phyloP scores from a whole-genome alignment of 2,888 invertebrate species.

The Muschampia plurimacula region DNA sequence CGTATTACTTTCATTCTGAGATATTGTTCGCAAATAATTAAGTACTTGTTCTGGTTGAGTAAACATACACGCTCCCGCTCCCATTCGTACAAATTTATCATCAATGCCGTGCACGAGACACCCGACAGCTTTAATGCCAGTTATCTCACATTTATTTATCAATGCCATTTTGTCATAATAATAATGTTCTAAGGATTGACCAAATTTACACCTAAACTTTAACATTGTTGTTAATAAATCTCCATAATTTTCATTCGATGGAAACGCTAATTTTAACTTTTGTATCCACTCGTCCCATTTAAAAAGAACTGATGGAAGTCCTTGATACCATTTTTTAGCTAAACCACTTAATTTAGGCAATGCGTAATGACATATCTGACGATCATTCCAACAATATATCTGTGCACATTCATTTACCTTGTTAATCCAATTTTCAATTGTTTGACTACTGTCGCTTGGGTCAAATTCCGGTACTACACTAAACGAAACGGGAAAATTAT shows the following conservation, averaged over 20 bases:
- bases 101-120: conserved; percentile 47
- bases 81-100: conserved; percentile 46
- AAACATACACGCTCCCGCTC: conserved; percentile 42
- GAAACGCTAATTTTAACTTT: conserved; percentile 46
- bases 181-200: conserved; percentile 44
- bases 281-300: conserved; percentile 47
- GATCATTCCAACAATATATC: conserved; percentile 46
- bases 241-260: conserved; percentile 46
- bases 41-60: conserved; percentile 43
- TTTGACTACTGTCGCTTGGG: conserved; percentile 44
- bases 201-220: conserved; percentile 42
- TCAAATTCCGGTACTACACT: conserved; percentile 45
- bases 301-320: conserved; percentile 45
- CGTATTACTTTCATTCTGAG: background rate
- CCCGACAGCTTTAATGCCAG: conserved; percentile 44
- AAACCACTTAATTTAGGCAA: conserved; percentile 45
- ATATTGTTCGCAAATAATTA: conserved; percentile 34
- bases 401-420: conserved; percentile 43
- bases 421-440: conserved; percentile 43
- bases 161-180: conserved; percentile 47
- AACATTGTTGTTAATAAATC: conserved; percentile 43
- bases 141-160: conserved; percentile 46
- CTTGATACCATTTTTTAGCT: conserved; percentile 47
- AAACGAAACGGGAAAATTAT: background rate
- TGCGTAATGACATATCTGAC: conserved; percentile 45